Base-by-base conservation (phyloP, 2,113 vertebrate species). In the Bostrychus sinensis region DNA sequence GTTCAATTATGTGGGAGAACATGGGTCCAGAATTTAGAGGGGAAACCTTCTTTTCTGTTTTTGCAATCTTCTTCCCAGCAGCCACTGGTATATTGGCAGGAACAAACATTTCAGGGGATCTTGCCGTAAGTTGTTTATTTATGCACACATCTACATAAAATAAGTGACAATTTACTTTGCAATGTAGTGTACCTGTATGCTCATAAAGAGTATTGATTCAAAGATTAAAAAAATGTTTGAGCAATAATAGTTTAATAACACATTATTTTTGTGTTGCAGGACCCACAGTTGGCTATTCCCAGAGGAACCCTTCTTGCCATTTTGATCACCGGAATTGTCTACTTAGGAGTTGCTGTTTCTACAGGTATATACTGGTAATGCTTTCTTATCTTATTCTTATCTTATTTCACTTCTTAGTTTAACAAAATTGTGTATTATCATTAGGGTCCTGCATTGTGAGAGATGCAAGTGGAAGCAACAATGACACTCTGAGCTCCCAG, bases 31-130 rank as follows among this genome's bases (percentile, higher is more conserved):
- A 95, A 87, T 98, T 99, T 59, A 84, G 93, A 73, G 75, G 61
- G 0, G 89, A 93, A 2, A 95, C 94, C 0, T 99, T 99, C 87
- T 98, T 99, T 83, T 97, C 96, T 0, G 95, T 99, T 0, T 99
- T 99, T 81, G 88, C 96, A 56, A 99, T 99, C 83, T 99, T 99
- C 91, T 99, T 99, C 86, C 97, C 97, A 55, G 97, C 97, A 60
- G 97, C 97, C 75, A 99, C 97, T 67, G 97, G 97, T 71, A 99
- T 99, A 87, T 90, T 99, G 82, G 97, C 97, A 38, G 97, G 97
- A 72, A 95, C 97, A 76, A 98, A 99, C 89, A 99, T 99, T 90
- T 99, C 97, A 37, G 97, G 97, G 89, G 97, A 99, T 85, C 96
- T 98, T 64, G 92, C 95, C 50, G 97, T 99, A 81, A 95, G 96